These are phyloP conservation scores for Montifringilla adamsi DNA, from an alignment of 2,113 vertebrate species.

Conservation along the genomic window DNA sequence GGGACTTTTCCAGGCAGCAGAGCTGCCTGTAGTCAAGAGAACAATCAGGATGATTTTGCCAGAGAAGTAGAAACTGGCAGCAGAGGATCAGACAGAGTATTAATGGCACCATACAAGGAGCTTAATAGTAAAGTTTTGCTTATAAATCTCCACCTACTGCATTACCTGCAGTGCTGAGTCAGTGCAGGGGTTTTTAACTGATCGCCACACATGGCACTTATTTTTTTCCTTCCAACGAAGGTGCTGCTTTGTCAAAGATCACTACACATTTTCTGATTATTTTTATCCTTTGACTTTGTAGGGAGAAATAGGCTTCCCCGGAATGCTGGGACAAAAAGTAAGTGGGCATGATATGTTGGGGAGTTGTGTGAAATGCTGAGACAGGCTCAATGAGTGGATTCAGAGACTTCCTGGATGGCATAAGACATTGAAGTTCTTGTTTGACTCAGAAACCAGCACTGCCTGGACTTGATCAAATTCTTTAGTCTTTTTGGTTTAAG, in stretches of 20 bases:
- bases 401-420: background rate
- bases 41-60: fast-evolving
- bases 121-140: background rate
- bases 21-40: background rate
- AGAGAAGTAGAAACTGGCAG: background rate
- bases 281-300: conserved; percentile 64
- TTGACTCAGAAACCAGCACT: background rate
- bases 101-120: background rate
- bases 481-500: background rate
- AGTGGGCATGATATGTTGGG: background rate
- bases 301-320: conserved; percentile 90
- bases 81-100: background rate
- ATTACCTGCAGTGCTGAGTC: background rate
- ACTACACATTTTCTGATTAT: background rate
- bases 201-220: background rate
- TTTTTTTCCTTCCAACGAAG: background rate
- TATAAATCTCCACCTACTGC: background rate
- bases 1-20: background rate
- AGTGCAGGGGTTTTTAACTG: fast-evolving
- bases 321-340: conserved; percentile 98
- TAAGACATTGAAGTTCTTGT: background rate
- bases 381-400: background rate
- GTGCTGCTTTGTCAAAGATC: background rate
- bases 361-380: background rate
- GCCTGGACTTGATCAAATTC: background rate